A percentile compares a stretch with the other conserved stretches of the same genome.
These are phyloP conservation scores for Bambusicola thoracicus DNA, from an alignment of 2,113 vertebrate genomes.

Conservation along the genomic window DNA sequence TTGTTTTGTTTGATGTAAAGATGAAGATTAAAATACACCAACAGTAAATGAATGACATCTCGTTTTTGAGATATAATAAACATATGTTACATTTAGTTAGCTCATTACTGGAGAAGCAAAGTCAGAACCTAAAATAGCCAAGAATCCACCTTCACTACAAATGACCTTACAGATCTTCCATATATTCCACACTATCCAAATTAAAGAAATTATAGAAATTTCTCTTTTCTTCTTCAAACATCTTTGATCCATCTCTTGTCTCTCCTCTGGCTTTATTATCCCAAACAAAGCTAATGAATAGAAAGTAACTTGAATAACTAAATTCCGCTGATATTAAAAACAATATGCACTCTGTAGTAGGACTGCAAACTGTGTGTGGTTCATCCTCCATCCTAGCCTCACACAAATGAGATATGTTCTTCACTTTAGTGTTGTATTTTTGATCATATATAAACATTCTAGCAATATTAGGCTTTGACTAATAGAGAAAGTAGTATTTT, in stretches of 20 bases:
- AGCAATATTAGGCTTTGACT: not conserved
- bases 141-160: not conserved
- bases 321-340: not conserved
- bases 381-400: not conserved
- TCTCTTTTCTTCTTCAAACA: not conserved
- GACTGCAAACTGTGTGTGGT: not conserved
- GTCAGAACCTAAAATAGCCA: not conserved
- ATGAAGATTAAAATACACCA: not conserved
- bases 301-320: not conserved
- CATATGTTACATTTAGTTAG: not conserved
- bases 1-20: not conserved
- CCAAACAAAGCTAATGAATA: not conserved
- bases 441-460: not conserved
- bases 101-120: not conserved
- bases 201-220: not conserved
- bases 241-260: not conserved
- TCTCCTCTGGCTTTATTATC: not conserved
- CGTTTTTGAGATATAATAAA: not conserved
- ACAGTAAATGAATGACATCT: not conserved
- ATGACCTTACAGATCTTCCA: not conserved
- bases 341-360: not conserved
- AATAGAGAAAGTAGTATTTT: constrained; percentile 13
- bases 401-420: not conserved
- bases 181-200: not conserved
- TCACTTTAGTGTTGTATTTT: not conserved